A percentile compares a stretch with the other conserved stretches of the same genome.
These are phyloP conservation scores for Fissipunctia ypsillon DNA, from an alignment of 2,888 invertebrate genomes.

Conservation along the genomic window DNA sequence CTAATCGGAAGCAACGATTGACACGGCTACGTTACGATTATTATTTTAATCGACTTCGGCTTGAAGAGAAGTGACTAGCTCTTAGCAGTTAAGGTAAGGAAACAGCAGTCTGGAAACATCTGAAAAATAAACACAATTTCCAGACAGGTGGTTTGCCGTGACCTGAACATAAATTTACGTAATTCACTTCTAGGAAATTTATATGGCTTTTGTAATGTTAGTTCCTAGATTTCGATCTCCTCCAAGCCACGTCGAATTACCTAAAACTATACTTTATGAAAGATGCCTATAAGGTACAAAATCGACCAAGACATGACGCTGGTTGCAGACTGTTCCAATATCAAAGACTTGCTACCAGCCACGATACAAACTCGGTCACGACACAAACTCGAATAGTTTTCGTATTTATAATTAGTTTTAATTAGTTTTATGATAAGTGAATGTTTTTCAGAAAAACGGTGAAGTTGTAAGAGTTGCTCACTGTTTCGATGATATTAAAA, in stretches of 20 bases:
- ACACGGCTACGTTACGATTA: conserved; percentile 31
- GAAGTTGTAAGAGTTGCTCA: conserved; percentile 78
- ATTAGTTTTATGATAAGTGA: conserved; percentile 70
- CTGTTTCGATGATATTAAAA: conserved; percentile 62
- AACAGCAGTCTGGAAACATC: not conserved
- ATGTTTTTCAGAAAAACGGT: conserved; percentile 65
- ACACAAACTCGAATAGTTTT: conserved; percentile 84
- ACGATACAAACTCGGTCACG: conserved; percentile 66
- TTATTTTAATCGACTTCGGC: conserved; percentile 21
- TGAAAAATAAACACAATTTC: not conserved
- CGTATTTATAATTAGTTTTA: conserved; percentile 76
- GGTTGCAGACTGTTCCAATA: conserved; percentile 51
- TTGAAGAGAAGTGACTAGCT: conserved; percentile 24
- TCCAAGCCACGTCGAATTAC: conserved; percentile 37
- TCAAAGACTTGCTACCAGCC: conserved; percentile 49
- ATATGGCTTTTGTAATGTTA: conserved; percentile 27
- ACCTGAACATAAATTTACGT: conserved; percentile 8
- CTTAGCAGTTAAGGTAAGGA: conserved; percentile 6
- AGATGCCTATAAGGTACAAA: conserved; percentile 65
- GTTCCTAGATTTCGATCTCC: conserved; percentile 40
- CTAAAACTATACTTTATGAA: conserved; percentile 41
- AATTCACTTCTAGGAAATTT: conserved; percentile 24
- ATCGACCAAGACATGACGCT: conserved; percentile 58
- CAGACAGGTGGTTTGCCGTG: not conserved
- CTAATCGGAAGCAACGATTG: conserved; percentile 29